Base-by-base conservation (phyloP, 1,140 invertebrate genomes). In the Papilio xuthus region DNA sequence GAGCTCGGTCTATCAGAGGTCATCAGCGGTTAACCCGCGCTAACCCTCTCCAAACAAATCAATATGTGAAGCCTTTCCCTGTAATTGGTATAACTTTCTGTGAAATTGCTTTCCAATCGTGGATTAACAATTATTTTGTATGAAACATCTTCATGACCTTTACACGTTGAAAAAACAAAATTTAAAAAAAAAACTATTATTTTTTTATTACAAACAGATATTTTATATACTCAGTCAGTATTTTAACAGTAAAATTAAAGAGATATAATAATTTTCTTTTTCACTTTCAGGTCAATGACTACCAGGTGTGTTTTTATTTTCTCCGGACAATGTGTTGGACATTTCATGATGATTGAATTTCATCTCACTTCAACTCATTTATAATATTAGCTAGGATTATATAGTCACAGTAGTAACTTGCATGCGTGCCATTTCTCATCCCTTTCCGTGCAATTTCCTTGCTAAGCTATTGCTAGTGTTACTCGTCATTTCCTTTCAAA, bases 31-130 rank as follows among this genome's bases (percentile, higher is more conserved):
- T 76, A 63, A 76, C 74, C 74, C 42, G 41, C 73, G 73, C 74
- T 76, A 76, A 76, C 74, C 74, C 74, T 76, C 56, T 76, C 74
- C 60, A 63, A 76, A 76, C 74, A 76, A 56, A 76, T 76, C 74
- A 76, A 76, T 76, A 76, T 76, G 56, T 76, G 28, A 76, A 76
- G n/a, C 32, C 53, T 76, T 60, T 76, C 74, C 74, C 74, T 42
- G 74, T 76, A 76, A 76, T 76, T 76, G 74, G 74, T 76, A 76
- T 76, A 60, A 53, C 53, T 50, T 32, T 74, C 50, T 42, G 74
- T 60, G 73, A 76, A 76, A 76, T 76, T 60, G 53, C 50, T 76
- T 76, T 76, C 73, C 73, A 63, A 76, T 76, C 60, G 60, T 28
- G 60, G 26, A 28, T 12, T 9, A 28, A 8, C 23, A 63, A 26